phyloP scores from a whole-genome alignment of 2,113 vertebrate species.

The Pholis gunnellus region DNA sequence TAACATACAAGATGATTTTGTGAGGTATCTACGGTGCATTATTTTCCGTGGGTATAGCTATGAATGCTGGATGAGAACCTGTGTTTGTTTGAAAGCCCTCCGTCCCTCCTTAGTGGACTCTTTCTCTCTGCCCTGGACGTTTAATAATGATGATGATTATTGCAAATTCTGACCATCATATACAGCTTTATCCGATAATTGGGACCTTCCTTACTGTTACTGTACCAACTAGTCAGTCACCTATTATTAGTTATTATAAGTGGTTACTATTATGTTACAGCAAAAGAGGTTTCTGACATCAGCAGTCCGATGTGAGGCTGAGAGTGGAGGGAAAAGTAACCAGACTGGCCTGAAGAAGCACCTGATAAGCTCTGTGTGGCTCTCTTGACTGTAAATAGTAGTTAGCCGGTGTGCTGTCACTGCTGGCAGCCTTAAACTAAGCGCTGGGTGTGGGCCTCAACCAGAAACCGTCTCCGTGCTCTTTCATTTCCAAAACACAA shows the following conservation, averaged over 20 bases:
- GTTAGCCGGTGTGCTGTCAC: conserved; percentile 54
- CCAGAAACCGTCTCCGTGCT: neutral
- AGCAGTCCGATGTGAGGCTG: neutral
- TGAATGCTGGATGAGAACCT: neutral
- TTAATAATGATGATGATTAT: neutral
- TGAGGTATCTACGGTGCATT: no score
- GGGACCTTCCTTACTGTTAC: neutral
- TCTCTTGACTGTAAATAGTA: conserved; percentile 64
- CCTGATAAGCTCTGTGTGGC: conserved; percentile 32
- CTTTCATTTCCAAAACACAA: neutral
- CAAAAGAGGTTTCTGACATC: neutral
- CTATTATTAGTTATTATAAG: neutral
- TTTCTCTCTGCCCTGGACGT: neutral
- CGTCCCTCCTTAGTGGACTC: neutral
- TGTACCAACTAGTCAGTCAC: neutral
- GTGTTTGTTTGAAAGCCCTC: neutral
- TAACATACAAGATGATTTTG: no score
- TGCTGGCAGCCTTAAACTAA: conserved; percentile 40
- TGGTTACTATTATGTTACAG: neutral
- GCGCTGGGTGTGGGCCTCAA: neutral
- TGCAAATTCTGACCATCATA: neutral
- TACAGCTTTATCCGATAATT: neutral
- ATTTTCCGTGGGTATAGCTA: neutral
- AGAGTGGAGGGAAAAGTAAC: neutral
- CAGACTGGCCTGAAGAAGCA: conserved; percentile 33